A percentile compares a stretch with the other conserved stretches of the same genome.
These are phyloP conservation scores for Morone chrysops DNA, from an alignment of 2,113 vertebrate species.

Conservation along the genomic window DNA sequence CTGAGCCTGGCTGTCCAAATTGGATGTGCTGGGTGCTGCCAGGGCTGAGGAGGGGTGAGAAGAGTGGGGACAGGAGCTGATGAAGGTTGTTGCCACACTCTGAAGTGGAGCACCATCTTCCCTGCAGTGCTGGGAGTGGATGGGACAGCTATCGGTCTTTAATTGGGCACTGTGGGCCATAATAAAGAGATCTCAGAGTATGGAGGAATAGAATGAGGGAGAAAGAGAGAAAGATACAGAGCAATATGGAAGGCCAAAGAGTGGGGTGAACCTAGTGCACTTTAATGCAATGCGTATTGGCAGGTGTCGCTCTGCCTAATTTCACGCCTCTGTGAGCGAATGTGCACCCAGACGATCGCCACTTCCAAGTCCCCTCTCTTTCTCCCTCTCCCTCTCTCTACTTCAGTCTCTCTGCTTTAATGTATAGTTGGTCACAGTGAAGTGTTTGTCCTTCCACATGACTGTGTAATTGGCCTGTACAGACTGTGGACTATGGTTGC, in stretches of 20 bases:
- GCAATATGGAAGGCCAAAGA: conserved; percentile 44
- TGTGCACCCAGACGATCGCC: conserved; percentile 69
- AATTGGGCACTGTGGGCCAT: conserved; percentile 75
- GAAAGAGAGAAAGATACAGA: conserved; percentile 31
- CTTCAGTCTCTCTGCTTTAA: conserved; percentile 46
- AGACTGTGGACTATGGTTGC: conserved; percentile 43
- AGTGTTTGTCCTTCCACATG: conserved; percentile 57
- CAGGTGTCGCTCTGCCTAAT: conserved; percentile 82
- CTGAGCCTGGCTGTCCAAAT: conserved; percentile 56
- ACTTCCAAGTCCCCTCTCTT: conserved; percentile 55
- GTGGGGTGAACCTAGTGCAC: conserved; percentile 40
- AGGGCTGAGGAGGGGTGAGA: conserved; percentile 25
- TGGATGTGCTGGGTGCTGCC: conserved; percentile 39
- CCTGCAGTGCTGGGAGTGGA: conserved; percentile 40
- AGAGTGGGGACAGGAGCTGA: conserved; percentile 45
- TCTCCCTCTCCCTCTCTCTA: conserved; percentile 24
- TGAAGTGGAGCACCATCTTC: conserved; percentile 52
- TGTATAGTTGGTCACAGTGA: conserved; percentile 35
- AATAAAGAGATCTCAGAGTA: conserved; percentile 70
- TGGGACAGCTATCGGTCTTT: conserved; percentile 69
- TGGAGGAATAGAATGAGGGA: conserved; percentile 45
- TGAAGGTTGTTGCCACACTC: conserved; percentile 61
- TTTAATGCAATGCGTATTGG: conserved; percentile 76
- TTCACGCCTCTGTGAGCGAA: conserved; percentile 81
- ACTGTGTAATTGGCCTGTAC: conserved; percentile 42